phyloP scores from a whole-genome alignment of 2,113 vertebrate genomes.

The Cynoglossus semilaevis region DNA sequence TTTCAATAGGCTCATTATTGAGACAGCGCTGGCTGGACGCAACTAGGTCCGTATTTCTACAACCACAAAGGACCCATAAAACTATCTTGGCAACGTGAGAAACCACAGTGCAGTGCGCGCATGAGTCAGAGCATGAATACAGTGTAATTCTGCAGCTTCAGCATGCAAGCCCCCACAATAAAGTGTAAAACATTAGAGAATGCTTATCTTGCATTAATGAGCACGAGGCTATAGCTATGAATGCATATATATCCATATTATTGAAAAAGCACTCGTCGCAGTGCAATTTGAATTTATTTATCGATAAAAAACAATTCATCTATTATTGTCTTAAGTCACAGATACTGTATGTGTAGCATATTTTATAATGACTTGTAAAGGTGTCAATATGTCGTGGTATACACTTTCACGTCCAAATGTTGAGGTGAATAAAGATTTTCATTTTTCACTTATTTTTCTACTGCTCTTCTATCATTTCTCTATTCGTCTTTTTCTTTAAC shows the following conservation, averaged over 20 bases:
- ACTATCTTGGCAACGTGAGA: constrained; percentile 56
- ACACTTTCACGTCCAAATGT: too few relatives aligned
- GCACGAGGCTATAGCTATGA: too few relatives aligned
- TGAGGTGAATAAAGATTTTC: too few relatives aligned
- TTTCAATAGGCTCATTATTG: constrained; percentile 71
- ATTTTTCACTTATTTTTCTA: too few relatives aligned
- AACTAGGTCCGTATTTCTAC: constrained; percentile 49
- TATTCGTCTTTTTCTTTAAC: constrained; percentile 1
- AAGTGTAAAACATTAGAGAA: constrained; percentile 37
- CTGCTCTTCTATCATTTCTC: constrained; percentile 22
- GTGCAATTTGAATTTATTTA: too few relatives aligned
- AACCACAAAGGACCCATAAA: constrained; percentile 69
- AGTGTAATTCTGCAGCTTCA: background rate
- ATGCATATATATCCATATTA: constrained; percentile 8
- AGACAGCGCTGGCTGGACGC: constrained; percentile 50
- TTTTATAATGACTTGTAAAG: too few relatives aligned
- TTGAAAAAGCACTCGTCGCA: too few relatives aligned
- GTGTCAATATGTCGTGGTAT: too few relatives aligned
- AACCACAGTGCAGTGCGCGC: constrained; percentile 38
- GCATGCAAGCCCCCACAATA: constrained; percentile 7
- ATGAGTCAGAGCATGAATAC: constrained; percentile 5
- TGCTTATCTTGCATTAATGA: constrained; percentile 28
- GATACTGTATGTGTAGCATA: too few relatives aligned
- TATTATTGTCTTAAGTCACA: too few relatives aligned
- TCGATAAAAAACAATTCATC: too few relatives aligned